Percentiles rank a stretch among this genome's conserved stretches.
Evolutionary conservation across 2,113 vertebrate genomes (phyloP).

Genomic region (Paramisgurnus dabryanus): DNA sequence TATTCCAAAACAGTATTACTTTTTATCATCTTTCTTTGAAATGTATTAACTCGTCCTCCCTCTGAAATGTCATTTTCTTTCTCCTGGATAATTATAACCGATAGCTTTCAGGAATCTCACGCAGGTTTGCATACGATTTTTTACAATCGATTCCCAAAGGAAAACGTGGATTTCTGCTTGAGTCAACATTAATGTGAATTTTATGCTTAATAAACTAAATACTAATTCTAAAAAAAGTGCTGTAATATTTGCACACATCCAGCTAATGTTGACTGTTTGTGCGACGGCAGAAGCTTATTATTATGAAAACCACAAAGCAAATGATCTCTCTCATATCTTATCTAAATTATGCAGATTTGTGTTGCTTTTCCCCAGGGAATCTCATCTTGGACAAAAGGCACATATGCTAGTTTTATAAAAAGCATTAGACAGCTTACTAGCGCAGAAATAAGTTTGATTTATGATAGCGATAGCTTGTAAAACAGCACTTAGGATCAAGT

Average conservation of each 20-base stretch:
- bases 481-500: conserved; percentile 33
- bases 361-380: conserved; percentile 19
- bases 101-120: too few species aligned
- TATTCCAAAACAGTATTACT: too few species aligned
- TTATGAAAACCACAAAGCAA: background rate
- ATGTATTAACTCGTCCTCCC: too few species aligned
- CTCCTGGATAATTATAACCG: too few species aligned
- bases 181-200: background rate
- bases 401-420: conserved; percentile 49
- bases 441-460: conserved; percentile 38
- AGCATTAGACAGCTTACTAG: conserved; percentile 27
- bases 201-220: conserved; percentile 26
- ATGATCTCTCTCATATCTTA: conserved; percentile 3
- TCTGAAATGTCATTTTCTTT: too few species aligned
- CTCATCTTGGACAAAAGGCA: conserved; percentile 26
- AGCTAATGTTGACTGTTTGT: background rate
- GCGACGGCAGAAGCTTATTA: background rate
- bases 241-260: conserved; percentile 23
- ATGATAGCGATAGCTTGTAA: conserved; percentile 17
- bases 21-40: too few species aligned
- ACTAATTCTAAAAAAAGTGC: background rate
- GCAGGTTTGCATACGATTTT: too few species aligned
- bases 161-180: too few species aligned
- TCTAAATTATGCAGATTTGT: conserved; percentile 34
- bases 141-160: too few species aligned